Conservation (phyloP, 1,140 invertebrate species). For the Colletes latitarsis region DNA sequence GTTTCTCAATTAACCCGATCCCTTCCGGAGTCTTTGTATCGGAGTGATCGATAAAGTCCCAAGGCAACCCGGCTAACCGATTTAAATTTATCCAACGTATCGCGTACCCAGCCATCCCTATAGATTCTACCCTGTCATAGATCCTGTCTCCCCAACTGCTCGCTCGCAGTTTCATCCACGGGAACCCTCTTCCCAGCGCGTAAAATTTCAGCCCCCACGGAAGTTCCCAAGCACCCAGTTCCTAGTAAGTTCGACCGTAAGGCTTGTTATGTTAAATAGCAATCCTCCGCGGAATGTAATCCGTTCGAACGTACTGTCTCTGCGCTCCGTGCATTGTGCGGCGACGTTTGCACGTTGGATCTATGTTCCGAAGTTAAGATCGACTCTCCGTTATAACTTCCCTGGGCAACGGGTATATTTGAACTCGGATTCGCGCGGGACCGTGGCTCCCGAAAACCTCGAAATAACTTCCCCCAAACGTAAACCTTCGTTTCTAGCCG, state of each 20-base stretch:
- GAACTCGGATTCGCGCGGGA: slow-evolving; percentile 12
- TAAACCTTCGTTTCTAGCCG: slow-evolving; percentile 11
- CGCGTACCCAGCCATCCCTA: not conserved
- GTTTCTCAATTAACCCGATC: slow-evolving; percentile 76
- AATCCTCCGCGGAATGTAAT: slow-evolving; percentile 18
- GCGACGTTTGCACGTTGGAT: slow-evolving; percentile 38
- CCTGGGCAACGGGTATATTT: not conserved
- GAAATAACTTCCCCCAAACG: slow-evolving; percentile 2
- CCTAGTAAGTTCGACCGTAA: slow-evolving; percentile 11
- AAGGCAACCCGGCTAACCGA: slow-evolving; percentile 34
- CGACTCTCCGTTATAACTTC: slow-evolving; percentile 37
- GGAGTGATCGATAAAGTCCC: slow-evolving; percentile 57
- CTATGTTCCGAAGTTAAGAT: slow-evolving; percentile 28
- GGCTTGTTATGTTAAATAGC: slow-evolving; percentile 48
- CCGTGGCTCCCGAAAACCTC: slow-evolving; percentile 1
- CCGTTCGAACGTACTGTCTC: slow-evolving; percentile 33
- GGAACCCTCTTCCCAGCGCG: not conserved
- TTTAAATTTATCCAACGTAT: slow-evolving; percentile 52
- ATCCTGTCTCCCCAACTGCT: not conserved
- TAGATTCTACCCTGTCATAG: not conserved
- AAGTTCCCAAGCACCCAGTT: slow-evolving; percentile 1
- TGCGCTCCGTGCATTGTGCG: not conserved
- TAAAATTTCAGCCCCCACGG: not conserved
- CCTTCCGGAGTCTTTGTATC: slow-evolving; percentile 47
- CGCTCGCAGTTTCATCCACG: not conserved